These are phyloP conservation scores for Fregata magnificens DNA, from an alignment of 2,113 vertebrate species.

Conservation along the genomic window DNA sequence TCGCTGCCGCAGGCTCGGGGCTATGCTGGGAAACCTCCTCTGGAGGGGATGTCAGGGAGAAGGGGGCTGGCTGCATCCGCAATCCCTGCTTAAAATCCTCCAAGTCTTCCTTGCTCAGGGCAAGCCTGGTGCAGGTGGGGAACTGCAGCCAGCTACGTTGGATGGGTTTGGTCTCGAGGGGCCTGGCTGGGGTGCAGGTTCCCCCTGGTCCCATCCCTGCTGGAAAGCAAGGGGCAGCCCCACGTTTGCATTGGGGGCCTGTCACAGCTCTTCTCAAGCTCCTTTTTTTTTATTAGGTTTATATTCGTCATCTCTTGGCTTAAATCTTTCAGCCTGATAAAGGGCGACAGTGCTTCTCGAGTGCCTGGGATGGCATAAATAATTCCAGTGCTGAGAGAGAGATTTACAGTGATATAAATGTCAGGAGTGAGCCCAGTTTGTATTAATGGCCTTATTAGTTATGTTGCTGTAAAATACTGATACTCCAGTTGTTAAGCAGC, in stretches of 20 bases:
- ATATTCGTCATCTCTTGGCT: neutral
- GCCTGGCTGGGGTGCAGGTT: neutral
- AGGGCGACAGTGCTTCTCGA: slow-evolving; percentile 18
- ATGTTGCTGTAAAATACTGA: slow-evolving; percentile 76
- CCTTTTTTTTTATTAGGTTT: neutral
- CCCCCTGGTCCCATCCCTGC: neutral
- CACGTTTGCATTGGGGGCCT: accelerated
- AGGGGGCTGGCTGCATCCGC: accelerated
- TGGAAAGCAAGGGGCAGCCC: neutral
- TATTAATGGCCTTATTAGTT: slow-evolving; percentile 83
- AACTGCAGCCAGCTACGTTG: neutral
- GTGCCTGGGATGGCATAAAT: slow-evolving; percentile 57
- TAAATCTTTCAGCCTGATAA: slow-evolving; percentile 49
- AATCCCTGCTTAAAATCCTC: neutral
- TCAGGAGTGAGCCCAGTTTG: slow-evolving; percentile 67
- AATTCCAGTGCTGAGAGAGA: slow-evolving; percentile 58
- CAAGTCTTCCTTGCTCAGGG: neutral
- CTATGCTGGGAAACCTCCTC: neutral
- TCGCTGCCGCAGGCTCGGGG: neutral
- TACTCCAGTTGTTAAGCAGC: slow-evolving; percentile 73
- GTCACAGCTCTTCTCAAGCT: neutral
- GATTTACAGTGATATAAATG: slow-evolving; percentile 76
- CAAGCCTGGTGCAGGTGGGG: accelerated
- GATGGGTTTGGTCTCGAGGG: neutral
- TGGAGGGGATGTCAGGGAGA: neutral